These are phyloP conservation scores for Lithobates sylvaticus DNA, from an alignment of 2,797 vertebrate genomes.

Conservation along the genomic window DNA sequence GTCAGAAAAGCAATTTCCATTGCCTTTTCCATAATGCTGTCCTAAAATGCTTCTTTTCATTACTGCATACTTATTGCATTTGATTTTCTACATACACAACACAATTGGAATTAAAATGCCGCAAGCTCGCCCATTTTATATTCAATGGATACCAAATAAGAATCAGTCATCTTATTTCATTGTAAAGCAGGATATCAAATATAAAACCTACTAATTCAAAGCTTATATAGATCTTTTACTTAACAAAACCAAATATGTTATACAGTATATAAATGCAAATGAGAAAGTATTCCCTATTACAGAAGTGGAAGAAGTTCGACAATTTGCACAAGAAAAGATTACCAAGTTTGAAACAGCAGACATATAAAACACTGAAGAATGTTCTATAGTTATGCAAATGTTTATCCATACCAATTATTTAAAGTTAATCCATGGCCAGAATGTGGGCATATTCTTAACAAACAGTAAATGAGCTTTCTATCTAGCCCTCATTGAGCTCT, in stretches of 20 bases:
- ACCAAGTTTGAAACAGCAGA: no score
- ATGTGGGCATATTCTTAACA: no score
- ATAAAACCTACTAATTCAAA: not conserved
- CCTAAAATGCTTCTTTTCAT: slow-evolving; percentile 50
- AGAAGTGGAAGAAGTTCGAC: no score
- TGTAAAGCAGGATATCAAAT: not conserved
- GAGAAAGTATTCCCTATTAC: no score
- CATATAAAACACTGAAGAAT: no score
- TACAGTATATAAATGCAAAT: not conserved
- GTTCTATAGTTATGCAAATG: no score
- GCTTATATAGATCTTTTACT: not conserved
- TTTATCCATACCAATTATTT: no score
- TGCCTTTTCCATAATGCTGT: slow-evolving; percentile 39
- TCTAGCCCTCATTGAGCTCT: no score
- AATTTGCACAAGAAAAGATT: no score
- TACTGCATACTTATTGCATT: slow-evolving; percentile 34
- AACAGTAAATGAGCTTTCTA: no score
- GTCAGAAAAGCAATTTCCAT: slow-evolving; percentile 46
- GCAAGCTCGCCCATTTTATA: slow-evolving; percentile 4
- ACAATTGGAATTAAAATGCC: slow-evolving; percentile 37
- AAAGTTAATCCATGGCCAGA: no score
- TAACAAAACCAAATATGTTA: not conserved
- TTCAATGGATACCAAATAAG: not conserved
- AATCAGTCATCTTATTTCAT: slow-evolving; percentile 5
- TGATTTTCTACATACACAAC: slow-evolving; percentile 37